These are phyloP conservation scores for Frankliniella intonsa DNA, from an alignment of 2,888 invertebrate species.

Conservation along the genomic window DNA sequence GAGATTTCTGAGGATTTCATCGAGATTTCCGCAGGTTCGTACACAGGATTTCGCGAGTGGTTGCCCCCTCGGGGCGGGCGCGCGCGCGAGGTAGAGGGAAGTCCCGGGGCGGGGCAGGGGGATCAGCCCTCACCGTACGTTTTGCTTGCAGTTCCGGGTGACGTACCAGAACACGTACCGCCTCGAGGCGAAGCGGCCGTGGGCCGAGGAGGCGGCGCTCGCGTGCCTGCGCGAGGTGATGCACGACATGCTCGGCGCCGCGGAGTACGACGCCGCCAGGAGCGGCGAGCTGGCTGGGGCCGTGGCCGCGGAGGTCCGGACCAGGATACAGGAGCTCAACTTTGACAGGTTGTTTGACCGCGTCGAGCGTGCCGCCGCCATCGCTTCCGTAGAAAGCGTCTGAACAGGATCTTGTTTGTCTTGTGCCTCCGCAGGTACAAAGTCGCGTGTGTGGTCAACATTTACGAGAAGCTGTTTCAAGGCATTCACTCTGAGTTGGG, in stretches of 20 bases:
- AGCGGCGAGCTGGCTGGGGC: conserved; percentile 55
- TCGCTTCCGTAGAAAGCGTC: background rate
- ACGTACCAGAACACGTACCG: conserved; percentile 61
- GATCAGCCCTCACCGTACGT: no score
- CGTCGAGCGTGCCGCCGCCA: background rate
- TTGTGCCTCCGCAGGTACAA: conserved; percentile 54
- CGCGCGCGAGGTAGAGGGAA: no score
- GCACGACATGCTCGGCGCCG: conserved; percentile 54
- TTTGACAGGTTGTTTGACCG: conserved; percentile 57
- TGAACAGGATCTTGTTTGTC: background rate
- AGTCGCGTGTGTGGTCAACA: conserved; percentile 58
- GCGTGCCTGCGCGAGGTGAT: conserved; percentile 57
- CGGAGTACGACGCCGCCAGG: conserved; percentile 57
- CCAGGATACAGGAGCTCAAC: conserved; percentile 58
- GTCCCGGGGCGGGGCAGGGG: no score
- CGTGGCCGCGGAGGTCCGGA: conserved; percentile 57
- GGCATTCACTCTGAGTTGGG: conserved; percentile 57
- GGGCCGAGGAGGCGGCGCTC: conserved; percentile 58
- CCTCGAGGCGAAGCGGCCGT: conserved; percentile 58
- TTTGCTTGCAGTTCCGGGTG: conserved; percentile 19
- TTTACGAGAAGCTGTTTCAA: conserved; percentile 64
- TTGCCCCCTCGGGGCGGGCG: no score
- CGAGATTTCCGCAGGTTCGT: no score
- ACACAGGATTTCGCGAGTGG: no score
- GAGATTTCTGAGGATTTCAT: no score